Conservation (phyloP, 2,888 invertebrate species). For the Macroteleia sp. region DNA sequence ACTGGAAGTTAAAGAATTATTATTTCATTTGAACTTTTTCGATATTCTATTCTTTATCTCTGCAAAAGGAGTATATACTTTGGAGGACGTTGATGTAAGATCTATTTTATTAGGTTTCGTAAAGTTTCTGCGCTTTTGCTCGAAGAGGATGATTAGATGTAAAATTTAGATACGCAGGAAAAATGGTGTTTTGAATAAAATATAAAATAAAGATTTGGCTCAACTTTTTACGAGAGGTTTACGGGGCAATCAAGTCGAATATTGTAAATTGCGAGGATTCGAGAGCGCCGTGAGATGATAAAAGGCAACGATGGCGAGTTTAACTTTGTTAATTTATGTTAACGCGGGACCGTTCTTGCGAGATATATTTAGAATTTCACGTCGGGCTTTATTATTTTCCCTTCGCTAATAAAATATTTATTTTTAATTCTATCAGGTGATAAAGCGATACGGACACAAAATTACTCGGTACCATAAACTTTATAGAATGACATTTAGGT, state of each 20-base stretch:
- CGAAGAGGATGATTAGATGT: slow-evolving; percentile 33
- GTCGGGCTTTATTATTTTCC: background rate
- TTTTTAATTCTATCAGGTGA: slow-evolving; percentile 13
- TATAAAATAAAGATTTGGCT: slow-evolving; percentile 32
- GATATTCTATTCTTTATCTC: too few relatives aligned
- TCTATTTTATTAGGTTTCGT: slow-evolving; percentile 14
- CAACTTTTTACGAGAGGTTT: slow-evolving; percentile 23
- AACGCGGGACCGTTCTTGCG: slow-evolving; percentile 7
- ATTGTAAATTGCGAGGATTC: slow-evolving; percentile 27
- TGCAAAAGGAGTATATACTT: too few relatives aligned
- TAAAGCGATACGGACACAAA: slow-evolving; percentile 3
- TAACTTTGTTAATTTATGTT: slow-evolving; percentile 41
- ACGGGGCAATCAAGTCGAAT: slow-evolving; percentile 27
- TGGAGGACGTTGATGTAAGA: too few relatives aligned
- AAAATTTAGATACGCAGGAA: slow-evolving; percentile 24
- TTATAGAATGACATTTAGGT: background rate
- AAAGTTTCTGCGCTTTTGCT: slow-evolving; percentile 1
- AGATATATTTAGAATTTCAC: background rate
- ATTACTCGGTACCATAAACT: background rate
- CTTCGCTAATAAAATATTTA: slow-evolving; percentile 10
- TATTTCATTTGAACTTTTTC: too few relatives aligned
- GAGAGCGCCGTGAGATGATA: slow-evolving; percentile 13
- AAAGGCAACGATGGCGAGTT: slow-evolving; percentile 20
- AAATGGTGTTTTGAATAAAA: slow-evolving; percentile 28
- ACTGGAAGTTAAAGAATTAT: too few relatives aligned